Percentiles rank a stretch among this genome's conserved stretches.
These are phyloP conservation scores for Alviniconcha strummeri DNA, from an alignment of 2,888 invertebrate species.

Conservation along the genomic window DNA sequence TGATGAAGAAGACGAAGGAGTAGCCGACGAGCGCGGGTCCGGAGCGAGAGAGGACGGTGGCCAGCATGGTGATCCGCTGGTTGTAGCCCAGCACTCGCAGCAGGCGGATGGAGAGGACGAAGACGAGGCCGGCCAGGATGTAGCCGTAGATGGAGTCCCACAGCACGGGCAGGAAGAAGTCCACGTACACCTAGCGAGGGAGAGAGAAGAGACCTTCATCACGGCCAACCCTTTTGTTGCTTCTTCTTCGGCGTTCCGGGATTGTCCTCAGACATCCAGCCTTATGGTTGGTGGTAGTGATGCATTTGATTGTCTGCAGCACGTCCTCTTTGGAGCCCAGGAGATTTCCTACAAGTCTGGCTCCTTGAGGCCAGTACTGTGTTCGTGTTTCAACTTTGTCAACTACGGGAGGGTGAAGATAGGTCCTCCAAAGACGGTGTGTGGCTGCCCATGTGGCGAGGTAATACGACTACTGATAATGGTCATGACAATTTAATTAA, in stretches of 20 bases:
- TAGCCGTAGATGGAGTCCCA: conserved; percentile 70
- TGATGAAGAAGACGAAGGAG: conserved; percentile 72
- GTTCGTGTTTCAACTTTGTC: too few relatives aligned
- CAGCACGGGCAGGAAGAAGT: conserved; percentile 18
- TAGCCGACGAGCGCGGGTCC: conserved; percentile 72
- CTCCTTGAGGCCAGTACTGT: too few relatives aligned
- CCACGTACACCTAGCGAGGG: too few relatives aligned
- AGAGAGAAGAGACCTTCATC: neutral
- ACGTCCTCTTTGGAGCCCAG: too few relatives aligned
- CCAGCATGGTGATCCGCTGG: conserved; percentile 70
- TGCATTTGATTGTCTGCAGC: too few relatives aligned
- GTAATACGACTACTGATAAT: too few relatives aligned
- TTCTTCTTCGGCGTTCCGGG: neutral
- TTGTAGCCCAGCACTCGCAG: conserved; percentile 74
- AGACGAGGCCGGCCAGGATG: conserved; percentile 49
- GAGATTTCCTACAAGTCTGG: too few relatives aligned
- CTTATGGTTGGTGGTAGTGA: neutral
- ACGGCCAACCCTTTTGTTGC: neutral
- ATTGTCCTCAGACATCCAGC: too few relatives aligned
- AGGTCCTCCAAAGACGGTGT: too few relatives aligned
- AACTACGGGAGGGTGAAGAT: too few relatives aligned
- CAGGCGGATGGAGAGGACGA: conserved; percentile 52
- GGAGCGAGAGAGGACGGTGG: conserved; percentile 66
- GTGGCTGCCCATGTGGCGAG: too few relatives aligned
- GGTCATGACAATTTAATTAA: too few relatives aligned